Conservation (phyloP, 2,888 invertebrate genomes). For the Sphaerophoria rueppellii region DNA sequence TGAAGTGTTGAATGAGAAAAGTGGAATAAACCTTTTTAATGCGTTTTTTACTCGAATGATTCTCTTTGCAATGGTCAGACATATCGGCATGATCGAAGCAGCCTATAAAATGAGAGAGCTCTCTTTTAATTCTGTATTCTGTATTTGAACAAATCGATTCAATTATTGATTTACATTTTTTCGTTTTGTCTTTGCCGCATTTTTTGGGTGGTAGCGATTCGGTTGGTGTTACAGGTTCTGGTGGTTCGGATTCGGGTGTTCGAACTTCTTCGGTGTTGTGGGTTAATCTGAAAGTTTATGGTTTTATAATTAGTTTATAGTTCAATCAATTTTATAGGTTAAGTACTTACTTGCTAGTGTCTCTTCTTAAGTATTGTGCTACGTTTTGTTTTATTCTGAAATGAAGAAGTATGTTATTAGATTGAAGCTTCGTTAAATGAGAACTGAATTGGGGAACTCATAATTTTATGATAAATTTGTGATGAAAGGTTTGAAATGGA, state of each 20-base stretch:
- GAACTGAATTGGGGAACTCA: too few relatives aligned
- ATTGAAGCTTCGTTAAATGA: too few relatives aligned
- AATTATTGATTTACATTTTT: constrained; percentile 77
- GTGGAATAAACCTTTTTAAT: constrained; percentile 77
- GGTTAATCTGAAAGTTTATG: constrained; percentile 54
- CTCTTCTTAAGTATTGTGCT: constrained; percentile 60
- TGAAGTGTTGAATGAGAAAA: not conserved
- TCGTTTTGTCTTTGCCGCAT: constrained; percentile 79
- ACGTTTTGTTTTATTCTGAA: constrained; percentile 51
- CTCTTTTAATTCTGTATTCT: not conserved
- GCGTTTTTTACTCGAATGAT: constrained; percentile 80
- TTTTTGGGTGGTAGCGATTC: constrained; percentile 76
- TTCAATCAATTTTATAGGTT: not conserved
- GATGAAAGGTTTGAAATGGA: too few relatives aligned
- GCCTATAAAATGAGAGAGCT: constrained; percentile 50
- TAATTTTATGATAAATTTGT: too few relatives aligned
- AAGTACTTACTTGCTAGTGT: constrained; percentile 53
- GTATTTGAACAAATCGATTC: not conserved
- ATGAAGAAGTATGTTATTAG: not conserved
- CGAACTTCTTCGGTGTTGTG: constrained; percentile 63
- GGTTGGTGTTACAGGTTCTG: constrained; percentile 73
- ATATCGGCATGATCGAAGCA: constrained; percentile 76
- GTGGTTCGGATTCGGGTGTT: constrained; percentile 73
- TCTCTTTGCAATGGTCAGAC: constrained; percentile 81
- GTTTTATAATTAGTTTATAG: not conserved